phyloP scores from a whole-genome alignment of 1,140 invertebrate genomes.

The Onthophagus taurus region DNA sequence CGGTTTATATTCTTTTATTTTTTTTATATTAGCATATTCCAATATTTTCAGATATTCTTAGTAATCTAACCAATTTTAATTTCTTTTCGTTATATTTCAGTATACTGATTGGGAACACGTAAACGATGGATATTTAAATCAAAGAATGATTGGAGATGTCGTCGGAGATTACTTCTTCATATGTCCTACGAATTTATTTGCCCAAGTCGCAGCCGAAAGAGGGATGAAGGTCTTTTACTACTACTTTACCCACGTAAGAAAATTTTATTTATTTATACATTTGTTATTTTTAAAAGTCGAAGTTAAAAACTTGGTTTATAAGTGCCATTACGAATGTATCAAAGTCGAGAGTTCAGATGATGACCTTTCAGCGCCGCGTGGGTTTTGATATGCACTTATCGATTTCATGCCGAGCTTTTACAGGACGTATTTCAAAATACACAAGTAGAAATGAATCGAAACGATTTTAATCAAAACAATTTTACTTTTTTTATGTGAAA shows the following conservation, averaged over 20 bases:
- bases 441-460: too few species aligned
- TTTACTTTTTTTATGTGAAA: too few species aligned
- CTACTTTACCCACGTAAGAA: conserved; percentile 82
- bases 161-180: conserved; percentile 92
- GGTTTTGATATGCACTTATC: too few species aligned
- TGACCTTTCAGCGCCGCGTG: too few species aligned
- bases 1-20: too few species aligned
- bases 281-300: too few species aligned
- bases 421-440: too few species aligned
- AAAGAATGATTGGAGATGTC: conserved; percentile 76
- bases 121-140: conserved; percentile 69
- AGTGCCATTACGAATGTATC: too few species aligned
- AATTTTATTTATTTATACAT: not conserved
- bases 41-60: not conserved
- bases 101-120: conserved; percentile 86
- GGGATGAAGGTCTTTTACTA: conserved; percentile 85
- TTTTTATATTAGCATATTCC: not conserved
- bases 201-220: conserved; percentile 68
- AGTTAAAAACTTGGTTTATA: too few species aligned
- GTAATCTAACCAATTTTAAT: not conserved
- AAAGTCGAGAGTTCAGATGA: too few species aligned
- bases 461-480: too few species aligned
- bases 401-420: too few species aligned
- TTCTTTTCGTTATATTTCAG: conserved; percentile 43
- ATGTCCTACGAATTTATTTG: conserved; percentile 84